Base-by-base conservation (phyloP, 2,888 invertebrate species). In the Andrena marginata region DNA sequence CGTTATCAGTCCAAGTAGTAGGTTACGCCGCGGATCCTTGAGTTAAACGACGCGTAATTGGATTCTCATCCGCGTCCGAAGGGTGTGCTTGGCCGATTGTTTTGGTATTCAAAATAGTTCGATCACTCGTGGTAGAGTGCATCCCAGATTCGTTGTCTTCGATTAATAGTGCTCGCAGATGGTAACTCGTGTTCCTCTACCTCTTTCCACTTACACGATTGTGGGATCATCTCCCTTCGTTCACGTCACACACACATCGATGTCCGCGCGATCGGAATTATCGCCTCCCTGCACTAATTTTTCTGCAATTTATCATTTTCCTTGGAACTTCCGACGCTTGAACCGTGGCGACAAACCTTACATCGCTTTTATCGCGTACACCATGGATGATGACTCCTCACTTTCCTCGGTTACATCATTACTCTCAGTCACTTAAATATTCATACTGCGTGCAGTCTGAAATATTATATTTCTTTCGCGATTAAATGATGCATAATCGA, bases 21-120 rank as follows among this genome's bases (percentile, higher is more conserved):
- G 35, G 23, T 16, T 10, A 23, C 2, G 31, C 29, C 29, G 5
- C 10, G 33, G 49, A 23, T 31, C 54, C 59, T 65, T 42, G 23
- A 13, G 23, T 16, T 62, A 62, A 78, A 65, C 77, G 76, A 51
- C 51, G 51, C 35, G 10, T 67, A 75, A 78, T 67, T 62, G 65
- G n/a, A 62, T 62, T 60, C 65, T 23, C 67, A 26, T 42, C 59
- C n/a, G 8, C 48, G 49, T 33, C 20, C 13, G 51, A 51, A 60
- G 76, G 23, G 42, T 16, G 35, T 51, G 31, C 23, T 51, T 49
- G 23, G 48, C 20, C 20, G n/a, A 56, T 49, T 59, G 72, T 72
- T 72, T 72, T 59, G 72, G 51, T 75, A 75, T 78, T 78, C 77
- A 75, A 75, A 78, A 35, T 49, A 60, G 64, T 13, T 31, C 23